Evolutionary conservation across 30 jellyfish, hydroid and myxozoan genomes (phyloP).

Genomic region (Chironex yamaguchii): DNA sequence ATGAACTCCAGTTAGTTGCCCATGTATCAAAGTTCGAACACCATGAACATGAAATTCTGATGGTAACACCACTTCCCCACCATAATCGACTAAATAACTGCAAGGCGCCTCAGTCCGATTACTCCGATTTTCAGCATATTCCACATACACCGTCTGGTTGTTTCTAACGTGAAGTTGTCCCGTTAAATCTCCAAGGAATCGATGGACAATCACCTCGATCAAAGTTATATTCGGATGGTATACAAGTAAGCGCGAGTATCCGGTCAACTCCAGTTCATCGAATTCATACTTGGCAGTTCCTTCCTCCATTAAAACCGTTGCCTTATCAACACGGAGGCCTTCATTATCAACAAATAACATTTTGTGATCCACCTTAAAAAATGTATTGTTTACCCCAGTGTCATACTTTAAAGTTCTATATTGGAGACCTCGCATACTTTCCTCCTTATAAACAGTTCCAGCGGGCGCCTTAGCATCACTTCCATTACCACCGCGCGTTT

Average conservation of each 20-base stretch:
- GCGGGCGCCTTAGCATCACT: constrained; percentile 69
- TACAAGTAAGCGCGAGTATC: constrained; percentile 50
- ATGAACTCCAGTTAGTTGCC: constrained; percentile 79
- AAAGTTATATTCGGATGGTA: constrained; percentile 42
- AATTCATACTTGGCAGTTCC: constrained; percentile 40
- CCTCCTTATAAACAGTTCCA: constrained; percentile 71
- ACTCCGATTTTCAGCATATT: constrained; percentile 59
- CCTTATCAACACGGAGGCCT: constrained; percentile 57
- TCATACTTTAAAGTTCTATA: constrained; percentile 54
- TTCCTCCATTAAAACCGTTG: constrained; percentile 65
- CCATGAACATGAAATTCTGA: constrained; percentile 74
- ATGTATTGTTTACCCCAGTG: constrained; percentile 50
- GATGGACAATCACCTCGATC: constrained; percentile 43
- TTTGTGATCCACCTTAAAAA: constrained; percentile 66
- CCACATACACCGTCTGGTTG: constrained; percentile 53
- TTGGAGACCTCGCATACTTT: constrained; percentile 51
- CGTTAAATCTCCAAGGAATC: constrained; percentile 65
- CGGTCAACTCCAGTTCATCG: constrained; percentile 62
- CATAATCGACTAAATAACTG: constrained; percentile 49
- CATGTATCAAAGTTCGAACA: constrained; percentile 60
- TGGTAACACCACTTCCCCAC: constrained; percentile 70
- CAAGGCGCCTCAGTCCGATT: constrained; percentile 78
- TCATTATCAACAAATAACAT: constrained; percentile 65
- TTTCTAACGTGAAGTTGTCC: constrained; percentile 65
- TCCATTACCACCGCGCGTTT: constrained; percentile 56